Conservation (phyloP, 2,113 vertebrate genomes). For the Strix aluco region DNA sequence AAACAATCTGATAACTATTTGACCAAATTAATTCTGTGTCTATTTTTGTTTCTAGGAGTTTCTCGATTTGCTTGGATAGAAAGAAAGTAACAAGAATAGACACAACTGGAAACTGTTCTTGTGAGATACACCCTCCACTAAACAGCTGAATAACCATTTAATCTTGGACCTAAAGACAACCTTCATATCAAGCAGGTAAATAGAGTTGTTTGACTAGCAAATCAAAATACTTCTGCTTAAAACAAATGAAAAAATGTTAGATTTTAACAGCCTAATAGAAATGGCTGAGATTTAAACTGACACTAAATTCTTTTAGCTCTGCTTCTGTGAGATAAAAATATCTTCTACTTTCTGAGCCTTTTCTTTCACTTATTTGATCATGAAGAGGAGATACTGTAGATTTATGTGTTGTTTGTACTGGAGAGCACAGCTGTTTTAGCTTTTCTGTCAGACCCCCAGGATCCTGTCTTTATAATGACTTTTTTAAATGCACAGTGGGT, state of each 20-base stretch:
- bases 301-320: neutral
- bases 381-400: conserved; percentile 18
- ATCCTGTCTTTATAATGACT: neutral
- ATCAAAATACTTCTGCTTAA: neutral
- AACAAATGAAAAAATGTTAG: neutral
- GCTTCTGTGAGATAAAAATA: conserved; percentile 24
- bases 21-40: neutral
- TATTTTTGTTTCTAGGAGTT: neutral
- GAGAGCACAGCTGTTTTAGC: conserved; percentile 40
- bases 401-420: conserved; percentile 34
- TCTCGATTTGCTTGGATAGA: neutral
- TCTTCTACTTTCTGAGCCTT: neutral
- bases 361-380: conserved; percentile 33
- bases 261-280: neutral
- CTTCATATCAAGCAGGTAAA: neutral
- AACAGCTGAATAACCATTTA: neutral
- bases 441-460: conserved; percentile 49
- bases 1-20: neutral
- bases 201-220: neutral
- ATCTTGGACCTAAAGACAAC: neutral
- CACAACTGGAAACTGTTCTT: neutral
- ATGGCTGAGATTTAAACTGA: neutral
- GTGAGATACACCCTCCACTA: neutral
- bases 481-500: neutral
- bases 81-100: neutral